Base-by-base conservation (phyloP, 2,113 vertebrate genomes). In the Tichodroma muraria region DNA sequence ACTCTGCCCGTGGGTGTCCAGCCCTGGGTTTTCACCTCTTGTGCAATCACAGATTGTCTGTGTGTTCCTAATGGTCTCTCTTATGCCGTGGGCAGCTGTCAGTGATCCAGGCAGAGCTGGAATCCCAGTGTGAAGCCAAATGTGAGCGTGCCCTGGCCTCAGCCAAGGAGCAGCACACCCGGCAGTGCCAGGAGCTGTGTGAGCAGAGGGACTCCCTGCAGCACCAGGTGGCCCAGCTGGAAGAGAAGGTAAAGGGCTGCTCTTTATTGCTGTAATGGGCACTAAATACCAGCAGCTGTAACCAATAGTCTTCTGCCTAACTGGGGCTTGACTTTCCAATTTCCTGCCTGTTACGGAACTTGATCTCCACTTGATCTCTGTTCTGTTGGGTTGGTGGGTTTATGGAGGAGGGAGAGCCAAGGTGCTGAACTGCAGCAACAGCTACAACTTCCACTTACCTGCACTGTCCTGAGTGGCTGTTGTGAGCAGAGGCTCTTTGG, bases 71-170 rank as follows among this genome's bases (percentile, higher is more conserved):
- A 88, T 8, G 15, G 30, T 50, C 40, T 92, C 37, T 84, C 49
- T 21, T 42, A 0, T 21, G 9, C 42, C 84, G 3, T 61, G 85
- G 90, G 65, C 94, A 99, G 98, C 65, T 99, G 28, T 97, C 97
- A 8, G 97, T 98, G 72, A 75, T 98, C 66, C 98, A 99, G 97
- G 94, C 96, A 15, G 99, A 99, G 88, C 96, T 99, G 60, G 98
- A 99, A 93, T 98, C 97, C 59, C 98, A 99, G 93, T 99, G 98
- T 98, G 98, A 98, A 96, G 90, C 93, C 52, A 98, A 88, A 52
- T 98, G 97, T 70, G 98, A 99, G 59, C 98, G 97, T 68, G 80
- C 96, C 9, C 71, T 99, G 97, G 96, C 97, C 40, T 94, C 96
- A 0, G 98, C 98, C 87, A 98, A 97, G 96, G 98, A 98, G 73